Evolutionary conservation across 2,888 invertebrate genomes (phyloP), one percentile per base, ranked within the genome.

Genomic region (Cynaeus angustus): DNA sequence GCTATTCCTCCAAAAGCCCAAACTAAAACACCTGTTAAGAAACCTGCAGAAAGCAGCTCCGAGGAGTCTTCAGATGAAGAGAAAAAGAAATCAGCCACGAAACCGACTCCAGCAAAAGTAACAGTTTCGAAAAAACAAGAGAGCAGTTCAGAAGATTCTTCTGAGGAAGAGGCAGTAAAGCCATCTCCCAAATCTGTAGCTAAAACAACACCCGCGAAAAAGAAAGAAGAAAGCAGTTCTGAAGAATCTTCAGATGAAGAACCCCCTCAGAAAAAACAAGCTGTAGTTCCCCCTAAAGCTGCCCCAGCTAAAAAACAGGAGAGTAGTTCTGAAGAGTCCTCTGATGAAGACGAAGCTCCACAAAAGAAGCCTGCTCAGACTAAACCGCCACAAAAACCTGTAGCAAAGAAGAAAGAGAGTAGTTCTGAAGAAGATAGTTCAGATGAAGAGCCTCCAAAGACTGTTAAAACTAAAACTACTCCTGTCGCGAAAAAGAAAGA

Each of bases 171-270:
- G 30, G 78, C 77, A 37, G 55, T 56, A 64, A 26, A 38, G 56
- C 58, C 62, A 67, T 41, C 56, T 12, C 41, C 41, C 3, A 66
- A 53, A 50, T 43, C 53, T 28, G 55, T 33, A 14, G 13, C 48
- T 3, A 70, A 50, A 10, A 62, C 45, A 5, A 14, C 43, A n/a
- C 61, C 67, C 46, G 41, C 33, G 21, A 66, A 72, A 53, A 72
- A 72, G 28, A 70, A 74, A 4, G 2, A 21, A 26, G 68, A 74
- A 37, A 73, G 73, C 64, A 73, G 74, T 68, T 75, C 75, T 37
- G 77, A 70, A 13, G 41, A 50, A 10, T 75, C 75, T 46, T 78
- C 79, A 30, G 86, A 41, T 41, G 41, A 87, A 70, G 84, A 62
- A n/a, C 33, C 33, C 7, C 33, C 33, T 9, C 33, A 33, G 33